Conservation (phyloP, 2,888 invertebrate genomes). For the Acronicta psi region DNA sequence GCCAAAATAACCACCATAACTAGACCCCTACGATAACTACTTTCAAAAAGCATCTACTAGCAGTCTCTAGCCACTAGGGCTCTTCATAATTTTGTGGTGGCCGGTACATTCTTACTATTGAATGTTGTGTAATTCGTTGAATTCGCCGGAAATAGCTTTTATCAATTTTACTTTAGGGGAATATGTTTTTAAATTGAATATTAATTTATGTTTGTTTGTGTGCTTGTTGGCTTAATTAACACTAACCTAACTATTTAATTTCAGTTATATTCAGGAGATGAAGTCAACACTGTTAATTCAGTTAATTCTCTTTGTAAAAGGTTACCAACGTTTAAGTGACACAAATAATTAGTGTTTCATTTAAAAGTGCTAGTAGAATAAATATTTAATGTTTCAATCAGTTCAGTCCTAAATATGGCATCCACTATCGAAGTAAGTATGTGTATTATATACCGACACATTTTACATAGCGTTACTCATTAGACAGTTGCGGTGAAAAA, state of each 20-base stretch:
- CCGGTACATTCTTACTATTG: conserved; percentile 61
- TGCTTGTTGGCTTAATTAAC: neutral
- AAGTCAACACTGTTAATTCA: no score
- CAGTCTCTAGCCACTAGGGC: conserved; percentile 25
- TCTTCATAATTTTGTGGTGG: conserved; percentile 55
- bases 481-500: conserved; percentile 78
- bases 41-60: conserved; percentile 19
- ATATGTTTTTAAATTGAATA: conserved; percentile 6
- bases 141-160: conserved; percentile 65
- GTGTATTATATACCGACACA: conserved; percentile 49
- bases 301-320: no score
- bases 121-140: conserved; percentile 65
- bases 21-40: conserved; percentile 49
- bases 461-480: conserved; percentile 72
- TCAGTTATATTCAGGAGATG: no score
- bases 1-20: conserved; percentile 63
- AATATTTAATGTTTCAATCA: no score
- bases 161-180: conserved; percentile 48
- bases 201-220: neutral
- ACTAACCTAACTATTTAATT: no score
- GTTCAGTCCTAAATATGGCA: conserved; percentile 1
- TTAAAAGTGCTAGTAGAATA: no score
- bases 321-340: no score
- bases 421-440: conserved; percentile 36
- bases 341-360: no score